Evolutionary conservation across 2,113 vertebrate species (phyloP).

Genomic region (Bubo scandiacus): DNA sequence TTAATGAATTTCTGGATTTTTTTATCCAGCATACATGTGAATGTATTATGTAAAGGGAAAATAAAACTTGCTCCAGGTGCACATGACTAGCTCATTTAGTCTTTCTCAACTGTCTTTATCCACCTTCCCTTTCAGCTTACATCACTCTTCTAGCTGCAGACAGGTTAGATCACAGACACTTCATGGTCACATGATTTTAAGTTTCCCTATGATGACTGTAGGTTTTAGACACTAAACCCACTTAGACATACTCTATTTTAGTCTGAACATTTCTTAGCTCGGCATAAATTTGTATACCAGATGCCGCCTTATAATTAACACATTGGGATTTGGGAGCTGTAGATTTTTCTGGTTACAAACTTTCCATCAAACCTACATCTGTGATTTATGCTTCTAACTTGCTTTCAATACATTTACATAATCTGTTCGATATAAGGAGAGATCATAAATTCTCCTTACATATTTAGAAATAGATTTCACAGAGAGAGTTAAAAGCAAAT

Average conservation of each 20-base stretch:
- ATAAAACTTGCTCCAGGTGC: background rate
- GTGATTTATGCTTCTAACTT: constrained; percentile 79
- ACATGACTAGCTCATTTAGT: background rate
- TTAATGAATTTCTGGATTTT: background rate
- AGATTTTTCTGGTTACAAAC: constrained; percentile 78
- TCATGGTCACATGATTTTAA: constrained; percentile 47
- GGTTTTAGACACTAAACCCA: constrained; percentile 46
- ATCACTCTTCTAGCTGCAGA: background rate
- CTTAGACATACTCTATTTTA: constrained; percentile 70
- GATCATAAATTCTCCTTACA: constrained; percentile 64
- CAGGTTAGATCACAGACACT: constrained; percentile 35
- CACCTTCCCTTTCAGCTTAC: background rate
- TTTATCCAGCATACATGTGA: background rate
- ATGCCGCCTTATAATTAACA: constrained; percentile 81
- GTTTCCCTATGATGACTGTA: constrained; percentile 40
- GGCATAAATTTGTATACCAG: constrained; percentile 82
- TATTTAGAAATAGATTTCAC: constrained; percentile 62
- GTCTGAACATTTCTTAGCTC: constrained; percentile 74
- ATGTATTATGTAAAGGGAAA: background rate
- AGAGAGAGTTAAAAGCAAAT: constrained; percentile 67
- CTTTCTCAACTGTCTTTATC: background rate
- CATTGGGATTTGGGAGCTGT: constrained; percentile 75
- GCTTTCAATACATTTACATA: constrained; percentile 81
- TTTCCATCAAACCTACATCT: constrained; percentile 79
- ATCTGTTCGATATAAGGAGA: constrained; percentile 71